Base-by-base conservation (phyloP, 2,888 invertebrate species). In the Microlaimidae sp. region DNA sequence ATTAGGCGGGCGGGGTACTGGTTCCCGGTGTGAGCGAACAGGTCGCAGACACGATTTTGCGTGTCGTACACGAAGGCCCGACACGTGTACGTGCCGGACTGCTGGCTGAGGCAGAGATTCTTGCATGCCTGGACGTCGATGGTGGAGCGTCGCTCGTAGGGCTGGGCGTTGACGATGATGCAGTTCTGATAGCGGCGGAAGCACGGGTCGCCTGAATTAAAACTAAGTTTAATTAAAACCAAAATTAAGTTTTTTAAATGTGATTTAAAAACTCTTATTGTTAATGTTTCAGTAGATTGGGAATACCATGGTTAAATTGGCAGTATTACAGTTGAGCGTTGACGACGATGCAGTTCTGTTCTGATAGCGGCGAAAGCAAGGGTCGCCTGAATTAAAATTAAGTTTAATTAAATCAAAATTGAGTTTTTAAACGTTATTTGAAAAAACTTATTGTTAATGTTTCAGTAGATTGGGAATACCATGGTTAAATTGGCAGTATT, bases 301-400 rank as follows among this genome's bases (percentile, higher is more conserved):
- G n/a, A n/a, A n/a, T n/a, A n/a, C n/a, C n/a, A n/a, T n/a, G n/a
- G n/a, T n/a, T n/a, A n/a, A n/a, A n/a, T n/a, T n/a, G n/a, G n/a
- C n/a, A n/a, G n/a, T n/a, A n/a, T n/a, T 65, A 69, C 2, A 69
- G 69, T 51, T 69, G 69, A 4, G 67, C 67, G 55, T 67, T 66
- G 46, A 65, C 65, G 45, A 66, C 60, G 48, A 67, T 66, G 47
- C 61, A 59, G 52, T 69, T 68, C n/a, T n/a, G n/a, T n/a, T n/a
- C 5, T 62, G 55, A 55, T 66, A 69, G 3, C 65, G 61, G 28
- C 67, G 62, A 55, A 69, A 68, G 50, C 68, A 68, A 2, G 65
- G 66, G 56, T 68, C 68, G 55, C 64, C 56, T 52, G 48, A 17
- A 32, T n/a, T n/a, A n/a, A n/a, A n/a, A n/a, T n/a, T n/a, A n/a